Evolutionary conservation across 2,113 vertebrate species (phyloP), one percentile per base, ranked within the genome.

Genomic region (Eira barbara): DNA sequence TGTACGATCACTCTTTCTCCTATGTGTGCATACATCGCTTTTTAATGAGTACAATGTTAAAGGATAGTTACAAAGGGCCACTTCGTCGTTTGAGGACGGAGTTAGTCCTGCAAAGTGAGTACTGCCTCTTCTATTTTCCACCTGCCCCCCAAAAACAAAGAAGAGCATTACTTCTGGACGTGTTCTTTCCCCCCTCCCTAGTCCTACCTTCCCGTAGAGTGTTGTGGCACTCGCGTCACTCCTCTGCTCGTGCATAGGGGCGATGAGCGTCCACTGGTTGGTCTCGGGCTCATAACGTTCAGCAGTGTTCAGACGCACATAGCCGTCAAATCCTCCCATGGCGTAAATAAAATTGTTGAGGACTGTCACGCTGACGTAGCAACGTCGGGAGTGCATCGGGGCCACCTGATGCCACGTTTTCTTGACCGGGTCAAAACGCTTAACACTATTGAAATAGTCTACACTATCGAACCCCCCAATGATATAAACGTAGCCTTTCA

Each of bases 291-390:
- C 94, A 0, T 99, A 99, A 0, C 97, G 96, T 34, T 99, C 99
- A 0, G 98, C 99, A 0, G 99, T 99, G 97, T 98, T 99, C 86
- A 99, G 99, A 8, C 98, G 98, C n/a, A 71, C 86, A 0, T 99
- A 98, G 20, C 99, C 99, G 0, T 99, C 98, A 25, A 99, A 99
- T 14, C 99, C 99, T 5, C 99, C 99, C 97, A 99, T 99, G 96
- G 98, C 98, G 0, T 98, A 98, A 94, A 99, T 99, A 83, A 97
- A 98, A 57, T 98, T 90, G 39, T 98, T 89, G 61, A 99, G 99
- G 11, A 99, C 98, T 0, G 98, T 91, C 45, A 99, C 99, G 0
- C 99, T 99, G 83, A 99, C 98, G 0, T 99, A 99, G 98, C 99
- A 99, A 49, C 99, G 98, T 42, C 98, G 97, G 0, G 98, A 98